Base-by-base conservation (phyloP, 2,797 vertebrate genomes). In the Epinephelus awoara region DNA sequence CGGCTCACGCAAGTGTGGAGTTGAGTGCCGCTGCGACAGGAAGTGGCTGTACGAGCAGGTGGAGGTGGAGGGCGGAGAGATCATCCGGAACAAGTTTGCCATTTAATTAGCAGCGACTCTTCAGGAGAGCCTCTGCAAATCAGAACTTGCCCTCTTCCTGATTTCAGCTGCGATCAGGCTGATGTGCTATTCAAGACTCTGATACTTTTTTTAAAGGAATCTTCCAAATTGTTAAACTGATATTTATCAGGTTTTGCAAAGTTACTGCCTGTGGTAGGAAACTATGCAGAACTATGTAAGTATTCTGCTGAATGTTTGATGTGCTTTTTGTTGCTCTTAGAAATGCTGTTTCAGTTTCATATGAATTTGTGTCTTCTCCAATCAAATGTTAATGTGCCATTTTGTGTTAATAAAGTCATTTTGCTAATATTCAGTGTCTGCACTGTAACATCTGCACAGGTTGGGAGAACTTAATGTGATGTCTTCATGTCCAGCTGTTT, bases 21-120 rank as follows among this genome's bases (percentile, higher is more conserved):
- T 97, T 0, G 98, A 99, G 50, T 99, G 98, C 70, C 97, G 98
- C 87, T 99, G 98, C 4, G 97, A 99, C 93, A 94, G 98, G 88
- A 99, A 99, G 93, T 99, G 98, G 98, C 93, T 99, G 0, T 99
- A 99, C 29, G 98, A 99, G 84, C 98, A 99, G 87, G 97, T 99
- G 68, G 98, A 99, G 84, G 97, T 99, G 17, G 98, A 99, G 89
- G 98, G 98, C 0, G 98, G 98, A 1, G 97, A 98, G 86, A 97
- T 98, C 82, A 98, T 99, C 73, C 96, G 95, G 47, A 99, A 99
- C 81, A 98, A 98, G 87, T 97, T 96, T 2, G 95, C 89, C 11
- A 72, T 93, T 47, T 98, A 96, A 88, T 42, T 21, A 25, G 11
- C 58, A 27, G 10, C 4, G 47, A 69, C 29, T 71, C 12, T 66